Percentiles rank a stretch among this genome's conserved stretches.
phyloP scores from a whole-genome alignment of 2,888 invertebrate genomes.

The Adineta ricciae region DNA sequence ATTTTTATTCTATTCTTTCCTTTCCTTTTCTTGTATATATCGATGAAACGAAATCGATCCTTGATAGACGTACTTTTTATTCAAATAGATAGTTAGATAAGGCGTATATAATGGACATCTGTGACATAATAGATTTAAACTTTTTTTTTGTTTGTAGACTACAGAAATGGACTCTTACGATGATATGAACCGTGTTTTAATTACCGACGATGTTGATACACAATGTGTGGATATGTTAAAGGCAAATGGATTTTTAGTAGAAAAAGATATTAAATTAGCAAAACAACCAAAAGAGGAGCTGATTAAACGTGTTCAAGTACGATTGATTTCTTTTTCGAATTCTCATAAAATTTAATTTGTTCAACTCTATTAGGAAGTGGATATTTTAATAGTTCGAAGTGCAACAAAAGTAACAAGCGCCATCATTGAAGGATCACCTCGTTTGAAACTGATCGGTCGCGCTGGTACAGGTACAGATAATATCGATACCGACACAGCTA shows the following conservation, averaged over 20 bases:
- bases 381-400: conserved; percentile 81
- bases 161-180: neutral
- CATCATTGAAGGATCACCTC: conserved; percentile 64
- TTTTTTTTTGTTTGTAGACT: neutral
- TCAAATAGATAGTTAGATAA: neutral
- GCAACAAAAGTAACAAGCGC: conserved; percentile 84
- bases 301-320: neutral
- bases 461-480: conserved; percentile 99
- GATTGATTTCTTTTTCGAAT: neutral
- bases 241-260: conserved; percentile 67
- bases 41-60: neutral
- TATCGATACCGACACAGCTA: conserved; percentile 79
- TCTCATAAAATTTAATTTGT: neutral
- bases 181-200: conserved; percentile 58
- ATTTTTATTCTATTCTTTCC: neutral
- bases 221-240: conserved; percentile 71
- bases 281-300: neutral
- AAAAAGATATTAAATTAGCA: conserved; percentile 49
- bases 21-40: neutral
- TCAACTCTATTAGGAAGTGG: conserved; percentile 62
- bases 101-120: neutral
- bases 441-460: conserved; percentile 76
- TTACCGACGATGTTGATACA: conserved; percentile 81
- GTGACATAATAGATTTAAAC: too few relatives aligned
- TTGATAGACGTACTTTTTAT: neutral